These are phyloP conservation scores for Drosophila mercatorum DNA, from an alignment of 2,888 invertebrate genomes.

Conservation along the genomic window DNA sequence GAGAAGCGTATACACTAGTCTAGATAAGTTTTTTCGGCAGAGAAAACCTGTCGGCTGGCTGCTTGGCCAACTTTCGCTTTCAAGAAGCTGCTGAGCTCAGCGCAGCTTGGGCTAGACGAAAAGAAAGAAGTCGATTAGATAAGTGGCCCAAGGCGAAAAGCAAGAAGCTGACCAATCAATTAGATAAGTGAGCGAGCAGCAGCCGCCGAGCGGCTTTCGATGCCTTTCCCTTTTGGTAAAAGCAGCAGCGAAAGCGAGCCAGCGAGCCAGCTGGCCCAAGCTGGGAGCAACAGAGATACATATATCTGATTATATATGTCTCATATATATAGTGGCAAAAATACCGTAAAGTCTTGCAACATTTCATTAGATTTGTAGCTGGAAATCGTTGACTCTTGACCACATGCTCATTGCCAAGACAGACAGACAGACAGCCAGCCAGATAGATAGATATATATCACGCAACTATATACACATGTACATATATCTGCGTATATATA, in stretches of 20 bases:
- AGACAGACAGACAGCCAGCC: neutral
- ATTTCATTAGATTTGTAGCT: conserved; percentile 47
- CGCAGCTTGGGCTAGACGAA: neutral
- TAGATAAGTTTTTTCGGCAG: neutral
- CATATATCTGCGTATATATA: neutral
- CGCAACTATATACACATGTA: neutral
- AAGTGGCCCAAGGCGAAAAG: conserved; percentile 4
- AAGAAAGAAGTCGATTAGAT: conserved; percentile 10
- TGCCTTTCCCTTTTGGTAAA: conserved; percentile 60
- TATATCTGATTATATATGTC: neutral
- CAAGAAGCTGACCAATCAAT: conserved; percentile 8
- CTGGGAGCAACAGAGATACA: conserved; percentile 1
- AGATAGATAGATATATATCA: conserved; percentile 37
- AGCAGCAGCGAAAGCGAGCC: conserved; percentile 54
- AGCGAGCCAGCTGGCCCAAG: conserved; percentile 43
- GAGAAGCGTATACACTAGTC: neutral
- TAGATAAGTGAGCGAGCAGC: conserved; percentile 5
- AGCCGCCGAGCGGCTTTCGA: conserved; percentile 19
- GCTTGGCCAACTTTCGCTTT: conserved; percentile 48
- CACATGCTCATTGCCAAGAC: conserved; percentile 38
- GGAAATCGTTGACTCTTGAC: conserved; percentile 53
- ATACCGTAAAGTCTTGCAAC: conserved; percentile 24
- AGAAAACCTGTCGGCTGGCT: conserved; percentile 1
- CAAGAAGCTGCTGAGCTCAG: conserved; percentile 13
- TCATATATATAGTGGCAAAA: conserved; percentile 20